Evolutionary conservation across 2,888 invertebrate species (phyloP).

Genomic region (Melanotus villosus): DNA sequence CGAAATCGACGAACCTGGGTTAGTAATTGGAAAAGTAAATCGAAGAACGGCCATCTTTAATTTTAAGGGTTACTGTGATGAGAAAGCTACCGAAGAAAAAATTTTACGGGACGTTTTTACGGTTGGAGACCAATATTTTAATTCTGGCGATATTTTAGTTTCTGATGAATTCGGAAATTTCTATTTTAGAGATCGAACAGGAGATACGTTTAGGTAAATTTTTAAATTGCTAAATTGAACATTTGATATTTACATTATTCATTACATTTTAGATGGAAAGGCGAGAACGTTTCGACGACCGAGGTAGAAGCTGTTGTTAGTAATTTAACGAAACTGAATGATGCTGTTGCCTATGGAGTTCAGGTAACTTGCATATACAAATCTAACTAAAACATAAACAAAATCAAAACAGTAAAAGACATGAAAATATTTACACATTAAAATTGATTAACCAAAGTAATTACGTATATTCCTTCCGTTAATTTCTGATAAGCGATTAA

Average conservation of each 20-base stretch:
- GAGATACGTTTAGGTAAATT: slow-evolving; percentile 80
- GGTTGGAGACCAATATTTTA: slow-evolving; percentile 91
- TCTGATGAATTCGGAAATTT: slow-evolving; percentile 93
- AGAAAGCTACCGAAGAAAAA: slow-evolving; percentile 80
- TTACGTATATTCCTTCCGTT: too few species aligned
- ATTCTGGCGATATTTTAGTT: slow-evolving; percentile 91
- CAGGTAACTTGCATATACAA: slow-evolving; percentile 71
- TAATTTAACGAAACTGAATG: slow-evolving; percentile 78
- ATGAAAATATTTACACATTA: too few species aligned
- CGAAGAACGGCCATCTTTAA: slow-evolving; percentile 68
- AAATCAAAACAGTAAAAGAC: too few species aligned
- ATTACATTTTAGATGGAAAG: slow-evolving; percentile 78
- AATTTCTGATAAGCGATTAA: too few species aligned
- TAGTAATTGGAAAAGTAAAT: slow-evolving; percentile 83
- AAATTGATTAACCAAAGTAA: too few species aligned
- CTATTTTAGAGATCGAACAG: slow-evolving; percentile 92
- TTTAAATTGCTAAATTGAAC: background rate
- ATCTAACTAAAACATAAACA: too few species aligned
- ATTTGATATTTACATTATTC: background rate
- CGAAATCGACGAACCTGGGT: slow-evolving; percentile 87
- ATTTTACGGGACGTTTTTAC: slow-evolving; percentile 80
- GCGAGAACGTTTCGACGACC: slow-evolving; percentile 96
- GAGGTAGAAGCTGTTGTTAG: slow-evolving; percentile 95
- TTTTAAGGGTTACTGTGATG: slow-evolving; percentile 80
- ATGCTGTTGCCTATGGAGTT: slow-evolving; percentile 91